A percentile compares a stretch with the other conserved stretches of the same genome.
These are phyloP conservation scores for Melanotaenia parkinsoni DNA, from an alignment of 2,797 vertebrate species.

Conservation along the genomic window DNA sequence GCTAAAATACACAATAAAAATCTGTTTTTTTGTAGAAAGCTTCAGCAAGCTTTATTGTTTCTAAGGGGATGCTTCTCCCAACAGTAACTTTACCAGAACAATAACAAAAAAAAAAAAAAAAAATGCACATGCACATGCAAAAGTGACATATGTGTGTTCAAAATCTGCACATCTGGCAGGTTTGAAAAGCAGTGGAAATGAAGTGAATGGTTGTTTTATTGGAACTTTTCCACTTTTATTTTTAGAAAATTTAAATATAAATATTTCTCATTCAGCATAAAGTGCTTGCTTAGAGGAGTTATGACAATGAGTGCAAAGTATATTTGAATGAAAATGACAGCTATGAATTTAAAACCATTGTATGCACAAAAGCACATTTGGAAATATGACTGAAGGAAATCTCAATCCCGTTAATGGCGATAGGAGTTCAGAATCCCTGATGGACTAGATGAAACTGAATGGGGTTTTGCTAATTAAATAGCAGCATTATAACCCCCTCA, in stretches of 20 bases:
- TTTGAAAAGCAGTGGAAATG: neutral
- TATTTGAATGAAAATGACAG: conserved; percentile 68
- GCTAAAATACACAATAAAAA: too few species aligned
- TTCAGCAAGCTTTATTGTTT: too few species aligned
- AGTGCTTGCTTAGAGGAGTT: conserved; percentile 44
- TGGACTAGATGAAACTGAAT: conserved; percentile 68
- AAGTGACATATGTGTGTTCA: neutral
- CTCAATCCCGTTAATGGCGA: conserved; percentile 75
- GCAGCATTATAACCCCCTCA: conserved; percentile 62
- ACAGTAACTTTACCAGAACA: too few species aligned
- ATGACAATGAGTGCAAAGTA: conserved; percentile 43
- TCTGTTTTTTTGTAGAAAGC: too few species aligned
- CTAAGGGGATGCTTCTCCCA: too few species aligned
- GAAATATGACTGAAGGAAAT: conserved; percentile 73
- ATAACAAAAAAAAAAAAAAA: too few species aligned
- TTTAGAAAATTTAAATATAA: neutral
- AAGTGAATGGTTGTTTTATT: neutral
- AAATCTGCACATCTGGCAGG: neutral
- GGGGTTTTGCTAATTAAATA: conserved; percentile 75
- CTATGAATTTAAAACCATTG: conserved; percentile 59
- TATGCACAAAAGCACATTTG: conserved; percentile 52
- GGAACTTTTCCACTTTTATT: conserved; percentile 16
- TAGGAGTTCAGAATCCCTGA: conserved; percentile 72
- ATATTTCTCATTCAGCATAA: conserved; percentile 35
- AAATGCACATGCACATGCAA: neutral